These are phyloP conservation scores for Brachyalestes nurse DNA, from an alignment of 2,797 vertebrate genomes.

Conservation along the genomic window DNA sequence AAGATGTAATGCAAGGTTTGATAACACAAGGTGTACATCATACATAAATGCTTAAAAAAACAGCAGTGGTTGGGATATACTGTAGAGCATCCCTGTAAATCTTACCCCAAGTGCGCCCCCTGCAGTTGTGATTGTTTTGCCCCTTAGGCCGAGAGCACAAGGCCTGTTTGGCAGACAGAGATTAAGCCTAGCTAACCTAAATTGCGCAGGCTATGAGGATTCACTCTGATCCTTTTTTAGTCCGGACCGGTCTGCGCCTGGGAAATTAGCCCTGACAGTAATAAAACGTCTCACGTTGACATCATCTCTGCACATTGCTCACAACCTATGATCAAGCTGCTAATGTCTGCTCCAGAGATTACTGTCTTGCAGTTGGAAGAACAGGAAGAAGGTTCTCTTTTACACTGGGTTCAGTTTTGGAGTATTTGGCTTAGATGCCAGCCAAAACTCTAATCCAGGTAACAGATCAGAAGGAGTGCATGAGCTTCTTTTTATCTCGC, in stretches of 20 bases:
- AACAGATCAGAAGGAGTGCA: slow-evolving; percentile 25
- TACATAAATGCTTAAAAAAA: too few relatives aligned
- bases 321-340: slow-evolving; percentile 66
- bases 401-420: slow-evolving; percentile 19
- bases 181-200: slow-evolving; percentile 13
- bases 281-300: slow-evolving; percentile 49
- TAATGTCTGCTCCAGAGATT: slow-evolving; percentile 58
- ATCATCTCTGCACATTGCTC: slow-evolving; percentile 57
- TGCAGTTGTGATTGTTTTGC: neutral
- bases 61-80: neutral
- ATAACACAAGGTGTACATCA: too few relatives aligned
- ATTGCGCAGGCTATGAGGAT: slow-evolving; percentile 24
- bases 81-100: neutral
- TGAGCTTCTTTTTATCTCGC: slow-evolving; percentile 19
- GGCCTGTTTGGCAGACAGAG: neutral
- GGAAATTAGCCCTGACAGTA: slow-evolving; percentile 19
- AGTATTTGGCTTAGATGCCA: slow-evolving; percentile 7
- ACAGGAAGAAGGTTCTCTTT: slow-evolving; percentile 17
- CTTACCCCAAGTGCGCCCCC: slow-evolving; percentile 3
- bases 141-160: neutral
- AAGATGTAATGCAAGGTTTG: too few relatives aligned
- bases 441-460: slow-evolving; percentile 17
- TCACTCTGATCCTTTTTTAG: slow-evolving; percentile 19
- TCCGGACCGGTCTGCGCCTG: slow-evolving; percentile 25
- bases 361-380: slow-evolving; percentile 29